phyloP scores from a whole-genome alignment of 2,888 invertebrate genomes.

The Tortrix viridana region DNA sequence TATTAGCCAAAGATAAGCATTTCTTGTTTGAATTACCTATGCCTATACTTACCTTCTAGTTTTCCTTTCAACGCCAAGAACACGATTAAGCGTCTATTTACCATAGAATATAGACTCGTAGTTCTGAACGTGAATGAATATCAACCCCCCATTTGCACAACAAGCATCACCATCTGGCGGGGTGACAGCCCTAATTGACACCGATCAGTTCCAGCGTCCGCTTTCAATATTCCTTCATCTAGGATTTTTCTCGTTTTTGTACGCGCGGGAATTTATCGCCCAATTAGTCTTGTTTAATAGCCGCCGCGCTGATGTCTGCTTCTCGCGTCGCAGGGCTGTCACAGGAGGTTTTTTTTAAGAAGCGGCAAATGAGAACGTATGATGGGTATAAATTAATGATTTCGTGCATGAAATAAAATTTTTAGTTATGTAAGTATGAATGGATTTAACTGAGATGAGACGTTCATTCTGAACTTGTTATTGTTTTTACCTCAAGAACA shows the following conservation, averaged over 20 bases:
- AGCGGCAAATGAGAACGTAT: not conserved
- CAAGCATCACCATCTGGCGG: slow-evolving; percentile 65
- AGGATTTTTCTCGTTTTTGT: slow-evolving; percentile 75
- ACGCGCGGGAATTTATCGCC: slow-evolving; percentile 83
- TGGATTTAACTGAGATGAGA: no score
- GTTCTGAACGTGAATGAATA: not conserved
- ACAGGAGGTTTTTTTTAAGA: slow-evolving; percentile 18
- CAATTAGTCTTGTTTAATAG: slow-evolving; percentile 86
- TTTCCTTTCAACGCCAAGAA: no score
- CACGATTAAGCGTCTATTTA: no score
- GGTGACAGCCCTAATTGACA: slow-evolving; percentile 79
- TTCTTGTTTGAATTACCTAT: no score
- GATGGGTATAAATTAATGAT: no score
- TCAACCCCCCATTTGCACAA: slow-evolving; percentile 20
- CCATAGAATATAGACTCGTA: no score
- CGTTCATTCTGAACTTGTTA: no score
- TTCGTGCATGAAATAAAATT: no score
- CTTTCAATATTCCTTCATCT: slow-evolving; percentile 82
- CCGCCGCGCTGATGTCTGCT: slow-evolving; percentile 83
- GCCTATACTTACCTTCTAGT: no score
- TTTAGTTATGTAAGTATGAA: no score
- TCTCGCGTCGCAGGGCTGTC: slow-evolving; percentile 76
- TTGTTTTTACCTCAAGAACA: no score
- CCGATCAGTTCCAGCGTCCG: slow-evolving; percentile 80
- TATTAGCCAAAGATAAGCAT: no score